Conservation (phyloP, 2,888 invertebrate species). For the Tetramorium bicarinatum region DNA sequence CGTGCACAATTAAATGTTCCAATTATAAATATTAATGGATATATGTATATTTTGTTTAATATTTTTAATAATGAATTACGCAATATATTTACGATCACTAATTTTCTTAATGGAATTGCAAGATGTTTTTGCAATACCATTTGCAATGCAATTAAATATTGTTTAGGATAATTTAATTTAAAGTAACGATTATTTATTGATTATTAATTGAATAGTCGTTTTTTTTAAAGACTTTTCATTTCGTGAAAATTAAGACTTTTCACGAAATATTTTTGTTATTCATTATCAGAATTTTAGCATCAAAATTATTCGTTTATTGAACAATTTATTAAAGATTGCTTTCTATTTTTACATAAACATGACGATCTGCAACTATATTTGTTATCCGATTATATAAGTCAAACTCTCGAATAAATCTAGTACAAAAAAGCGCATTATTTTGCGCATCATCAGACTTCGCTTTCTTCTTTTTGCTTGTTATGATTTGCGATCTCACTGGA, state of each 20-base stretch:
- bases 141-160: neutral
- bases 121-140: neutral
- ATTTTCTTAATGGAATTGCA: neutral
- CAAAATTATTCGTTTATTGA: neutral
- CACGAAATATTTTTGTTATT: too few species aligned
- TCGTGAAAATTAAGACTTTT: too few species aligned
- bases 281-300: conserved; percentile 20
- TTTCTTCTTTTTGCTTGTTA: conserved; percentile 11
- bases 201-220: too few species aligned
- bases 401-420: conserved; percentile 72
- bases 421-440: conserved; percentile 68
- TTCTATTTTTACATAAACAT: neutral
- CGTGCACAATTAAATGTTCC: neutral
- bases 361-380: neutral
- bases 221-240: too few species aligned
- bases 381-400: neutral
- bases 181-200: too few species aligned
- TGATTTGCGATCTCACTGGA: neutral
- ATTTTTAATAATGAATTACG: neutral
- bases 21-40: conserved; percentile 2
- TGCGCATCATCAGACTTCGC: conserved; percentile 72
- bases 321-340: neutral
- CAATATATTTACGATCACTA: neutral
- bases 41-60: neutral
- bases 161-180: neutral